A percentile compares a stretch with the other conserved stretches of the same genome.
phyloP scores from a whole-genome alignment of 1,140 invertebrate genomes.

The Thaumetopoea pityocampa region DNA sequence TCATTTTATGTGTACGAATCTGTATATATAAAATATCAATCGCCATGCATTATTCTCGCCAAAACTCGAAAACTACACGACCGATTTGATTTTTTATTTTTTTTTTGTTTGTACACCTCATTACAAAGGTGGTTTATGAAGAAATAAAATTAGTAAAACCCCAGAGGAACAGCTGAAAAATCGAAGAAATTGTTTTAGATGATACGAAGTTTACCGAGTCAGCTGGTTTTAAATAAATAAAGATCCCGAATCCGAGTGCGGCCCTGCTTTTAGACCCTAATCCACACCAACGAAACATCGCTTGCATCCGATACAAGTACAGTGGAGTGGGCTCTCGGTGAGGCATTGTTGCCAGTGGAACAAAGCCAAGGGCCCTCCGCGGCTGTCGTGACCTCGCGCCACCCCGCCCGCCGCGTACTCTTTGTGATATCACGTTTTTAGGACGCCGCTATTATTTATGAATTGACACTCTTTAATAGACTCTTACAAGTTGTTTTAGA shows the following conservation, averaged over 20 bases:
- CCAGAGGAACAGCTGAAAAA: no score
- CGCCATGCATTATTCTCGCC: no score
- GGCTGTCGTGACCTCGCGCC: slow-evolving; percentile 57
- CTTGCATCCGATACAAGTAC: slow-evolving; percentile 65
- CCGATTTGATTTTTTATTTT: no score
- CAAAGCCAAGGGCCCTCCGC: slow-evolving; percentile 61
- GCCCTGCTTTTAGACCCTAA: slow-evolving; percentile 36
- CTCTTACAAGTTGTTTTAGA: slow-evolving; percentile 5
- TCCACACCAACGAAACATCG: slow-evolving; percentile 55
- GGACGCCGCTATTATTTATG: slow-evolving; percentile 34
- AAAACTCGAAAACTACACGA: no score
- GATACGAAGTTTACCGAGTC: no score
- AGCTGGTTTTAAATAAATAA: slow-evolving; percentile 6
- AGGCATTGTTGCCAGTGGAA: slow-evolving; percentile 67
- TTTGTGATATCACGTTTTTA: slow-evolving; percentile 70
- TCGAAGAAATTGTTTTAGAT: no score
- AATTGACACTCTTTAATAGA: slow-evolving; percentile 42
- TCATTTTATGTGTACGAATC: no score
- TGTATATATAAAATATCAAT: no score
- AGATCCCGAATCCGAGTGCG: slow-evolving; percentile 14
- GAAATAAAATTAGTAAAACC: no score
- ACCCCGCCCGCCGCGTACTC: slow-evolving; percentile 41
- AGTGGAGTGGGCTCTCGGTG: slow-evolving; percentile 38
- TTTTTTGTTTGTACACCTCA: no score
- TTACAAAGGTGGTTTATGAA: no score